A percentile compares a stretch with the other conserved stretches of the same genome.
Conservation (phyloP, 64 coral and sea anemone species). For the Acropora tenuis region DNA sequence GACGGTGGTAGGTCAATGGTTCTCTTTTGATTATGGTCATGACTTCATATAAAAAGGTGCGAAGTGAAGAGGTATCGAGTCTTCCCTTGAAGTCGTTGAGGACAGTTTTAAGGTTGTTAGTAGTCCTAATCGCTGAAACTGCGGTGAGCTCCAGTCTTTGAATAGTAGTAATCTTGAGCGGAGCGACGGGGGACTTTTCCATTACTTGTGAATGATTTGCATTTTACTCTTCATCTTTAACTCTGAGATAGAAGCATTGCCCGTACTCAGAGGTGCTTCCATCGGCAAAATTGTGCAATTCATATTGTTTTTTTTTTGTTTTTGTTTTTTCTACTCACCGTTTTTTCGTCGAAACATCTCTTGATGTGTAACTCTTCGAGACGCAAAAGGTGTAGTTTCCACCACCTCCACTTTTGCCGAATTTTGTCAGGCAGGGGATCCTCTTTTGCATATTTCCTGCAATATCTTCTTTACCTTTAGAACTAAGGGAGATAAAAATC, state of each 20-base stretch:
- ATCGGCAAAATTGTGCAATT: slow-evolving; percentile 22
- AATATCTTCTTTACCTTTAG: neutral
- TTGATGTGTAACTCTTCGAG: slow-evolving; percentile 23
- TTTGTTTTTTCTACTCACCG: neutral
- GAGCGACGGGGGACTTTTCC: neutral
- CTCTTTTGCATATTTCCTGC: neutral
- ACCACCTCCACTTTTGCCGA: neutral
- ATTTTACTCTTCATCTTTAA: slow-evolving; percentile 16
- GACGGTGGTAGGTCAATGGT: too few species aligned
- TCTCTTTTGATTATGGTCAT: too few species aligned
- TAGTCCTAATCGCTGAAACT: too few species aligned
- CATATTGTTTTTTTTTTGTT: too few species aligned
- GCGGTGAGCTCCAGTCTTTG: too few species aligned
- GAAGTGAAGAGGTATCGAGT: too few species aligned
- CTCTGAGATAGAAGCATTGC: slow-evolving; percentile 7
- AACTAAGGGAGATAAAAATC: neutral
- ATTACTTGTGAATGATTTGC: neutral
- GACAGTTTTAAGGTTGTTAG: too few species aligned
- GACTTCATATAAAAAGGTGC: too few species aligned
- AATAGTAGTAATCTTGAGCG: neutral
- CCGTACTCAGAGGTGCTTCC: slow-evolving; percentile 14
- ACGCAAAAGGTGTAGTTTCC: neutral
- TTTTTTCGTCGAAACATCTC: slow-evolving; percentile 25
- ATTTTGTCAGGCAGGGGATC: neutral
- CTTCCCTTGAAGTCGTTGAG: too few species aligned